Evolutionary conservation across 2,113 vertebrate genomes (phyloP).

Genomic region (Tyrannus savana): DNA sequence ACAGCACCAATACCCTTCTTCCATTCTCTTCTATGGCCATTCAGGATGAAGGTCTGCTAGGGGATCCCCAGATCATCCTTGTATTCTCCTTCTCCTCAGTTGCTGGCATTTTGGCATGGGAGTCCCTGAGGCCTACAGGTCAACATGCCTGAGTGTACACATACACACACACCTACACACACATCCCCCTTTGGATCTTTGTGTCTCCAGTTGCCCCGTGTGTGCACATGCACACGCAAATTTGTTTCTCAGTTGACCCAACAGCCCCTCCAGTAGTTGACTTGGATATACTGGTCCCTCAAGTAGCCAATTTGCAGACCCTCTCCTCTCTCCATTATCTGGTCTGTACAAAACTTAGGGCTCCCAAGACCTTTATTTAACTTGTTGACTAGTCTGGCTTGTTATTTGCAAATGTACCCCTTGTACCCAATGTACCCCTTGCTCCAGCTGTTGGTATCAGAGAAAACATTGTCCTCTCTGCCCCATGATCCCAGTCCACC

Average conservation of each 20-base stretch:
- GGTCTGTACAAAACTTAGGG: not conserved
- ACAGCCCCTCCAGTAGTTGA: not conserved
- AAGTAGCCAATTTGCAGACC: not conserved
- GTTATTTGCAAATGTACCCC: not conserved
- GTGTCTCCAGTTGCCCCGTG: not conserved
- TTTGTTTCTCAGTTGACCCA: not conserved
- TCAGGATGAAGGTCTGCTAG: not conserved
- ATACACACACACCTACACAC: accelerated
- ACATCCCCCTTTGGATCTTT: not conserved
- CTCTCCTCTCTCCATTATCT: not conserved
- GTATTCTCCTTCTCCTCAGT: not conserved
- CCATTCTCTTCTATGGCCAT: not conserved
- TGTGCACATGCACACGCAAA: accelerated
- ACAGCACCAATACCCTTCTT: not conserved
- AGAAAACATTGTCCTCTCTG: not conserved
- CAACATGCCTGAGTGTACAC: not conserved
- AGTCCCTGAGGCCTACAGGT: not conserved
- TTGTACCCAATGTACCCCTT: not conserved
- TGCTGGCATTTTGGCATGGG: not conserved
- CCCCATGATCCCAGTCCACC: not conserved
- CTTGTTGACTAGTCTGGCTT: not conserved
- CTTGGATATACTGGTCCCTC: not conserved
- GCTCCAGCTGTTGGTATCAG: accelerated
- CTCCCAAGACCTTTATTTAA: not conserved
- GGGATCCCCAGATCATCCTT: not conserved